Evolutionary conservation across 2,888 invertebrate genomes (phyloP).

Genomic region (Diploptera punctata): DNA sequence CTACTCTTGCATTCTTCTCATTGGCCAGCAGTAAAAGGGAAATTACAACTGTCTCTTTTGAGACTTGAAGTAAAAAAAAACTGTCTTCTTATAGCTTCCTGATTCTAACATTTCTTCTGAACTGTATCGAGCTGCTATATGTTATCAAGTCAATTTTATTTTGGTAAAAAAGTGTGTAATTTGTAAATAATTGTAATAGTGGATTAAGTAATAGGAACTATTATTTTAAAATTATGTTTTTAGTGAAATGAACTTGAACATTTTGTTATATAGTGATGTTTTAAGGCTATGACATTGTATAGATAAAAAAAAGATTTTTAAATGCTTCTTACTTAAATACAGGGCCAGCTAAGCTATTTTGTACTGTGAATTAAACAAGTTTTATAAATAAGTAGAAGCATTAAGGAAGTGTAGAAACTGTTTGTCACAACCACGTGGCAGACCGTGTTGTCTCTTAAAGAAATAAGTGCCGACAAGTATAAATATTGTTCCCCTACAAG

Average conservation of each 20-base stretch:
- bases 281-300: constrained; percentile 29
- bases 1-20: too few relatives aligned
- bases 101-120: constrained; percentile 32
- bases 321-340: constrained; percentile 42
- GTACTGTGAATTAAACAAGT: constrained; percentile 40
- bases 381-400: constrained; percentile 39
- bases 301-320: constrained; percentile 32
- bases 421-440: constrained; percentile 19
- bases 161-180: constrained; percentile 24
- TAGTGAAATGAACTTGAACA: constrained; percentile 9
- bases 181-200: constrained; percentile 31
- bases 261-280: constrained; percentile 31
- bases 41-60: too few relatives aligned
- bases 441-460: constrained; percentile 28
- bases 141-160: constrained; percentile 33
- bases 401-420: constrained; percentile 22
- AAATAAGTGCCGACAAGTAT: constrained; percentile 36
- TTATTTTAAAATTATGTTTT: constrained; percentile 30
- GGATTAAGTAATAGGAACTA: constrained; percentile 27
- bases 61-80: too few relatives aligned
- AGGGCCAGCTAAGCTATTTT: constrained; percentile 43
- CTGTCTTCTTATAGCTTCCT: too few relatives aligned
- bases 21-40: too few relatives aligned
- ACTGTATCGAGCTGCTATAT: constrained; percentile 34
- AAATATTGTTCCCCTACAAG: constrained; percentile 26